Conservation (phyloP, 2,888 invertebrate species). For the Dasypogon diadema region DNA sequence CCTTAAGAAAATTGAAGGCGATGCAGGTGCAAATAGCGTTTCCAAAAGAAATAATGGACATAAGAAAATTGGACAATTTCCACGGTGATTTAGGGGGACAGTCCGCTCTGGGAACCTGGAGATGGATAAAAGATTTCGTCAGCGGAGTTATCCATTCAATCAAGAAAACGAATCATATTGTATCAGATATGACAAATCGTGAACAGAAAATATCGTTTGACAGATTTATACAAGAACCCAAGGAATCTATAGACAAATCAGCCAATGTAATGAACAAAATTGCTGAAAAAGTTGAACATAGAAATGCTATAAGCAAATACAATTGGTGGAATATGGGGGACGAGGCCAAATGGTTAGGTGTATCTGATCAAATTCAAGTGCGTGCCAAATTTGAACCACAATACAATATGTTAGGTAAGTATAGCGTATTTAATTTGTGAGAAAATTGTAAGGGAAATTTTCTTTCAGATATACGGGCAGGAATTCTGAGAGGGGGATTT, state of each 20-base stretch:
- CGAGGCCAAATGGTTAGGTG: slow-evolving; percentile 23
- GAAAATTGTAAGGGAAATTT: too few relatives aligned
- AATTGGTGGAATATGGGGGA: slow-evolving; percentile 23
- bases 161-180: slow-evolving; percentile 6
- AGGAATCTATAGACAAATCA: slow-evolving; percentile 7
- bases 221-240: neutral
- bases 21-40: slow-evolving; percentile 30
- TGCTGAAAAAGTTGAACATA: neutral
- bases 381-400: slow-evolving; percentile 22
- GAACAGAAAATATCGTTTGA: neutral
- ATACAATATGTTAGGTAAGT: slow-evolving; percentile 31
- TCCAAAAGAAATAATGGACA: slow-evolving; percentile 15
- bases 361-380: slow-evolving; percentile 29
- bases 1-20: slow-evolving; percentile 6
- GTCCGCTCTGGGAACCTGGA: neutral
- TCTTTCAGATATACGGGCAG: slow-evolving; percentile 17
- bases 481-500: slow-evolving; percentile 12
- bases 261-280: slow-evolving; percentile 15
- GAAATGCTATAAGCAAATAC: slow-evolving; percentile 21
- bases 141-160: slow-evolving; percentile 20
- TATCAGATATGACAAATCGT: slow-evolving; percentile 8
- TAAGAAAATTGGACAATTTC: slow-evolving; percentile 23
- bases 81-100: slow-evolving; percentile 25
- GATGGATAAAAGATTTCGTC: slow-evolving; percentile 27
- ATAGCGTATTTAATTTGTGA: too few relatives aligned